Base-by-base conservation (phyloP, 2,113 vertebrate species). In the Rhinoderma darwinii region DNA sequence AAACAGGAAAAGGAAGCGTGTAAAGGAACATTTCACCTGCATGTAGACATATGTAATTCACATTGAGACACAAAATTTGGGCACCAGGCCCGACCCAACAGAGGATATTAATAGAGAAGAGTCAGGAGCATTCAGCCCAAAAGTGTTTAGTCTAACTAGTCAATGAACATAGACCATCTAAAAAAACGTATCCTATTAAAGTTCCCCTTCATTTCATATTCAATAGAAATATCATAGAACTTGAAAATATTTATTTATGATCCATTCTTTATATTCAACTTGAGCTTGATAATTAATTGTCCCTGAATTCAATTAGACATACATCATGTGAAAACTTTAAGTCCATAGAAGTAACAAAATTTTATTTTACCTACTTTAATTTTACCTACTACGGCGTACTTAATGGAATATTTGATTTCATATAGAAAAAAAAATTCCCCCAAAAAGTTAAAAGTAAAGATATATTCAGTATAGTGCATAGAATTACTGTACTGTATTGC, bases 111-210 rank as follows among this genome's bases (percentile, higher is more conserved):
- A 32, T 35, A 56, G 47, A 54, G 70, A 43, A 75, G 68, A 73
- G 51, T 59, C 32, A 39, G 68, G 30, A 74, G 25, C 68, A n/a
- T 41, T 56, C 83, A 84, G 51, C 68, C 35, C 82, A 43, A 41
- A 74, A 54, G 9, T 84, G 66, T 84, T 75, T 84, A 84, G 68
- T 84, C 68, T 84, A 41, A 50, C 35, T 84, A 25, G 15, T 37
- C 30, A 83, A 54, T 78, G 30, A 14, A 39, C 27, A 37, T 83
- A 17, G 17, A 37, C 17, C 15, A 30, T 51, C 82, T 83, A 30
- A 30, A 83, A n/a, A 47, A 72, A 11, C 37, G 18, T n/a, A 32
- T 39, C 63, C 66, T 72, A 70, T 5, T 27, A 41, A 37, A 80
- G 32, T 4, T 30, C 18, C 4, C 22, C 3, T 25, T 20, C 15